Evolutionary conservation across 2,113 vertebrate genomes (phyloP), one percentile per base, ranked within the genome.

Genomic region (Cariama cristata): DNA sequence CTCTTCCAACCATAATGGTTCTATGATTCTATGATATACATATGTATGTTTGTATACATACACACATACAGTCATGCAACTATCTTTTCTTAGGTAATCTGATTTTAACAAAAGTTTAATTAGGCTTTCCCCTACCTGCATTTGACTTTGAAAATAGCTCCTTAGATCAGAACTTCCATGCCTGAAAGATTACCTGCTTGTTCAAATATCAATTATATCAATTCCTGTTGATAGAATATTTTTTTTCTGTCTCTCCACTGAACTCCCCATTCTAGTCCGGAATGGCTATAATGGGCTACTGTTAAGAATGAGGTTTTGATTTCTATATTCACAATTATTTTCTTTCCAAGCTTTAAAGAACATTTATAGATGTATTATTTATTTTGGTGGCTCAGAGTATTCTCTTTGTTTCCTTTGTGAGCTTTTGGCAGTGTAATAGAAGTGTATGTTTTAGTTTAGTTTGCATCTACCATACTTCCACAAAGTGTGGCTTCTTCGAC

Each of bases 61-160:
- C 4, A 19, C 5, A 23, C 4, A 19, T 6, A 23, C 12, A 24
- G 3, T n/a, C 12, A 8, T 35, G 27, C 38, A 63, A 0, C 50
- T 91, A 0, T 56, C 20, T 45, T 69, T 55, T 69, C 11, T 60
- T 75, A 71, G 32, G 33, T 82, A 63, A 22, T 66, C 24, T 55
- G 21, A 32, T 66, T 38, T 40, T 71, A 71, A 60, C n/a, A 75
- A 60, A 50, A 75, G 24, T 23, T 47, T 66, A 50, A 49, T 52
- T 80, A 19, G 17, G 18, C 10, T 85, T 85, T 42, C 19, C 11
- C 4, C 30, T 38, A 20, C 22, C 75, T 77, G 8, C 16, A 14
- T 87, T 68, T 58, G 26, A 64, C 8, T 74, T 83, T 3, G 5
- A 44, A 67, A 88, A 24, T 45, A 56, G 35, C 58, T 71, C 16